Conservation (phyloP, 2,113 vertebrate species). For the Oreochromis tanganicae region DNA sequence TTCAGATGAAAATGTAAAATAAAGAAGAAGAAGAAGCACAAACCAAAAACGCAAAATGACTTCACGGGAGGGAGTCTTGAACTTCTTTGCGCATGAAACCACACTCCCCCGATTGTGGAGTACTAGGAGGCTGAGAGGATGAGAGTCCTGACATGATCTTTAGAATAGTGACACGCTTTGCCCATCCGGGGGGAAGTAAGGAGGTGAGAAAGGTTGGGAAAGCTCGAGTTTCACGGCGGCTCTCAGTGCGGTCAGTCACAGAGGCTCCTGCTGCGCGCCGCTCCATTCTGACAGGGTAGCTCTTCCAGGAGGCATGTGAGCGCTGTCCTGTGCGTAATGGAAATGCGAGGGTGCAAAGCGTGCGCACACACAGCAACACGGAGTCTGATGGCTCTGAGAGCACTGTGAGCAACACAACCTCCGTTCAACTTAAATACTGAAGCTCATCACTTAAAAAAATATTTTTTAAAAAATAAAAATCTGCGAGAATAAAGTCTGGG, state of each 20-base stretch:
- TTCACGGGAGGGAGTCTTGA: neutral
- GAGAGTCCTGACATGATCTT: neutral
- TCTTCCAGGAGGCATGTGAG: slow-evolving; percentile 8
- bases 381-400: neutral
- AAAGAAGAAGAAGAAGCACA: neutral
- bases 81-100: slow-evolving; percentile 8
- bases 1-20: neutral
- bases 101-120: neutral
- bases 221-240: neutral
- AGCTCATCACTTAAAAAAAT: neutral
- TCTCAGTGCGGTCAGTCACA: neutral
- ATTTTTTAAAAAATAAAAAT: too few species aligned
- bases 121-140: neutral
- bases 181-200: neutral
- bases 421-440: neutral
- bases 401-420: neutral
- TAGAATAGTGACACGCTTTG: neutral
- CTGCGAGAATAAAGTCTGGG: neutral
- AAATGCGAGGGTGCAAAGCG: slow-evolving; percentile 1
- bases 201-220: neutral
- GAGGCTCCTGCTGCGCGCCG: neutral
- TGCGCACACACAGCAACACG: neutral
- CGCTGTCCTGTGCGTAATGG: slow-evolving; percentile 51
- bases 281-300: slow-evolving; percentile 7
- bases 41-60: neutral